phyloP scores from a whole-genome alignment of 2,113 vertebrate genomes.

The Falcunculus frontatus region DNA sequence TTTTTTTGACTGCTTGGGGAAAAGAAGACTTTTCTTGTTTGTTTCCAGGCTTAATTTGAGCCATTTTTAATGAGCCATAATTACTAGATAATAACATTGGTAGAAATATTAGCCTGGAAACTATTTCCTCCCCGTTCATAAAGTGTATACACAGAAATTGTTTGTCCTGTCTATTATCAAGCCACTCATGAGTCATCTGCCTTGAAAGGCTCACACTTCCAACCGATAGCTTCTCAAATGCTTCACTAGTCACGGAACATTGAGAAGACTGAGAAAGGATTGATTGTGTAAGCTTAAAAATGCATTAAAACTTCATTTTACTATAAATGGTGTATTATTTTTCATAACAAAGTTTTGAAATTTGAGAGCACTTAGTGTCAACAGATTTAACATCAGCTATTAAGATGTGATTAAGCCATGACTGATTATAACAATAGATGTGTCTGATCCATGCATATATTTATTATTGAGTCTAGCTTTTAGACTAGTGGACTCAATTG shows the following conservation, averaged over 20 bases:
- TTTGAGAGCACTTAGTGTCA: background rate
- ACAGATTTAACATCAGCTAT: background rate
- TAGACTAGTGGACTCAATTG: background rate
- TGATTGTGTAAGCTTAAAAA: background rate
- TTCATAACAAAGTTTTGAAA: background rate
- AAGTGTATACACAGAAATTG: background rate
- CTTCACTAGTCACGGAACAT: background rate
- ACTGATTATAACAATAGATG: background rate
- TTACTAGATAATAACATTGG: background rate
- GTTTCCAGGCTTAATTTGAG: background rate
- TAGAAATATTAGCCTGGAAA: background rate
- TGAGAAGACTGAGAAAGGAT: background rate
- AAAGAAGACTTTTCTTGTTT: background rate
- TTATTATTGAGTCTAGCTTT: background rate
- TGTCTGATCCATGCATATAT: background rate
- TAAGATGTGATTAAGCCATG: background rate
- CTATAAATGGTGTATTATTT: background rate
- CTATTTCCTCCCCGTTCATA: background rate
- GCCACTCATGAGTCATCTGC: background rate
- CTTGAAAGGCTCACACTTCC: background rate
- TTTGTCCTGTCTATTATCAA: background rate
- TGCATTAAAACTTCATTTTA: background rate
- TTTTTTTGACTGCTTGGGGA: background rate
- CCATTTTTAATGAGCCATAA: background rate
- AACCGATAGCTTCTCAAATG: background rate